These are phyloP conservation scores for Dufourea novaeangliae DNA, from an alignment of 1,140 invertebrate species.

Conservation along the genomic window DNA sequence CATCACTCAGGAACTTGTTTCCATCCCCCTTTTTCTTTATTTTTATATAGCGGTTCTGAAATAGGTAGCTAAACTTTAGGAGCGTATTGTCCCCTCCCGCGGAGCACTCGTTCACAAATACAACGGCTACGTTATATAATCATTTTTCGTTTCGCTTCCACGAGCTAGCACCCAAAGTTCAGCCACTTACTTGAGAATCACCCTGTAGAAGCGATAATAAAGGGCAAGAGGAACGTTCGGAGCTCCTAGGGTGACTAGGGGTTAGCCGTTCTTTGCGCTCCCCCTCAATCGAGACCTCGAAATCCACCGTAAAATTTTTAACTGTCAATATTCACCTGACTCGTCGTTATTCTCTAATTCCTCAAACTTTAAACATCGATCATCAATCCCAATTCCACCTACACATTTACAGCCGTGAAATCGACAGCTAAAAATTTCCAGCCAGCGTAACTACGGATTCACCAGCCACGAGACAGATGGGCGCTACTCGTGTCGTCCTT, in stretches of 20 bases:
- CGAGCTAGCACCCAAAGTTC: slow-evolving; percentile 4
- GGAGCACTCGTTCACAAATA: not conserved
- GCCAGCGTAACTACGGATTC: not conserved
- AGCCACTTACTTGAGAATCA: not conserved
- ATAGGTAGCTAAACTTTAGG: slow-evolving; percentile 1
- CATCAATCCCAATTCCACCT: too few species aligned
- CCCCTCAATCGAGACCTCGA: not conserved
- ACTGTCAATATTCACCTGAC: too few species aligned
- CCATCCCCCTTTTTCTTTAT: not conserved
- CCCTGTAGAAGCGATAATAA: not conserved
- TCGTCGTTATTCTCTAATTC: too few species aligned
- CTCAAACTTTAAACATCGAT: too few species aligned
- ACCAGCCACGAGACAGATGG: not conserved
- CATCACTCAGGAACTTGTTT: slow-evolving; percentile 19
- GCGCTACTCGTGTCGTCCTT: not conserved
- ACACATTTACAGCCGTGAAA: not conserved
- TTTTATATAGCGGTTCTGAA: slow-evolving; percentile 2
- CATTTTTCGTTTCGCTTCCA: not conserved
- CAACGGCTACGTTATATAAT: not conserved
- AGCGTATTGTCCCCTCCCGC: not conserved
- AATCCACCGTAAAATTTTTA: not conserved
- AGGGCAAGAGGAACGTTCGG: not conserved
- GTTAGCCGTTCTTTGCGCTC: not conserved
- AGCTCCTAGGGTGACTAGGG: not conserved
- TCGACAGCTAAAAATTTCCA: not conserved